Base-by-base conservation (phyloP, 2,888 invertebrate genomes). In the Sisyra nigra region DNA sequence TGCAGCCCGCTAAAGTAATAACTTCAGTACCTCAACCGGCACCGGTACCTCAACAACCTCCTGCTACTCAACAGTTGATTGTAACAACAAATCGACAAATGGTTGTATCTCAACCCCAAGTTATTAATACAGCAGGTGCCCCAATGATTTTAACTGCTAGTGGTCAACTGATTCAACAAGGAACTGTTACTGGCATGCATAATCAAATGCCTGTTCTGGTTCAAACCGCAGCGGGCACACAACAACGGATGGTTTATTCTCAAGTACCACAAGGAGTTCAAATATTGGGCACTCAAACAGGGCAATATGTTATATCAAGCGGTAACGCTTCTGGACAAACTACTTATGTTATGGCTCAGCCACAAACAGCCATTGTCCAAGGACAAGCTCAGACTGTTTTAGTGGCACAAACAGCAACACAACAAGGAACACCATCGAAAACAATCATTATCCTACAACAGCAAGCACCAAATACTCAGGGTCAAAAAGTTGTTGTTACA, bases 401-500 rank as follows among this genome's bases (percentile, higher is more conserved):
- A 2, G 71, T 80, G 0, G 74, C 79, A 1, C 78, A 79, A 53
- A 71, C 77, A 1, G 66, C 74, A 0, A 78, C 78, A 51, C 78
- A 79, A 46, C 72, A 72, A 48, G 74, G 72, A 1, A 68, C 74
- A 1, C 71, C 71, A 2, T 67, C 76, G 1, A 80, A 80, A 52
- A 80, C 80, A 1, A 80, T 80, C 24, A 80, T 80, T 38, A 72
- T 80, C 40, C 60, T 80, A 33, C 80, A 80, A 51, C 77, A 75
- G 14, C 71, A 71, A 49, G 53, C 58, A 3, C 52, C 59, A 4
- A 48, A 66, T 1, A 52, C 57, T 2, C 62, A 64, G 44, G 69
- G 69, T 45, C 62, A 57, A 47, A 71, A 74, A 58, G 70, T 78
- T 18, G 70, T 76, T 6, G 69, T 77, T 52, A 76, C 76, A 6